Conservation (phyloP, 2,888 invertebrate species). For the Agrotis segetum region DNA sequence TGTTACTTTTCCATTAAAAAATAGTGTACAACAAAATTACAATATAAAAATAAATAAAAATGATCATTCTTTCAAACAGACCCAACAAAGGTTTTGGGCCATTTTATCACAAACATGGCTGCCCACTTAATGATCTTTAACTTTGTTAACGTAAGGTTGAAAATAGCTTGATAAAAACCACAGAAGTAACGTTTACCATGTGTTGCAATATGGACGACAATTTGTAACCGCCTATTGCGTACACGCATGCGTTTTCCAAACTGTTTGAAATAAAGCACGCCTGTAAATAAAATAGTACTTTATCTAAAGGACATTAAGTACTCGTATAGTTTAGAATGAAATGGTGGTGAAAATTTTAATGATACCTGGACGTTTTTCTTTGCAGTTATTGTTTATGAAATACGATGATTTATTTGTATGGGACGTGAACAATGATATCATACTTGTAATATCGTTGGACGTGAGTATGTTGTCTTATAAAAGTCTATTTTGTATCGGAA, state of each 20-base stretch:
- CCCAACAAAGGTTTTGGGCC: conserved; percentile 30
- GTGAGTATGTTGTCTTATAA: conserved; percentile 14
- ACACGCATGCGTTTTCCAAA: conserved; percentile 65
- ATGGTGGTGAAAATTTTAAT: conserved; percentile 24
- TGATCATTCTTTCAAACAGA: conserved; percentile 29
- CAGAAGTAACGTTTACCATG: conserved; percentile 16
- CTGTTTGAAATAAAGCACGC: conserved; percentile 46
- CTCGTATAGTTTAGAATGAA: conserved; percentile 7
- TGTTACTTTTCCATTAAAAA: conserved; percentile 20
- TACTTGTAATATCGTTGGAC: no score
- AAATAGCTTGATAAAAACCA: conserved; percentile 9
- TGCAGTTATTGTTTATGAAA: conserved; percentile 50
- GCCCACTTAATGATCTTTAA: conserved; percentile 1
- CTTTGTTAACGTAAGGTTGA: background rate
- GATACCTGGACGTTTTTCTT: conserved; percentile 33
- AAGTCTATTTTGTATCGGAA: background rate
- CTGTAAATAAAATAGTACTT: conserved; percentile 18
- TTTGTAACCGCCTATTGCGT: conserved; percentile 63
- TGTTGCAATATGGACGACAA: conserved; percentile 66
- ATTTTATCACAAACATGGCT: background rate
- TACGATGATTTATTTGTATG: conserved; percentile 33
- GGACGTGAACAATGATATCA: background rate
- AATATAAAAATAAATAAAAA: conserved; percentile 20
- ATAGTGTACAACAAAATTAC: conserved; percentile 19
- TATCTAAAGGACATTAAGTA: background rate